Evolutionary conservation across 2,888 invertebrate species (phyloP), one percentile per base, ranked within the genome.

Genomic region (Lissonota sp.): DNA sequence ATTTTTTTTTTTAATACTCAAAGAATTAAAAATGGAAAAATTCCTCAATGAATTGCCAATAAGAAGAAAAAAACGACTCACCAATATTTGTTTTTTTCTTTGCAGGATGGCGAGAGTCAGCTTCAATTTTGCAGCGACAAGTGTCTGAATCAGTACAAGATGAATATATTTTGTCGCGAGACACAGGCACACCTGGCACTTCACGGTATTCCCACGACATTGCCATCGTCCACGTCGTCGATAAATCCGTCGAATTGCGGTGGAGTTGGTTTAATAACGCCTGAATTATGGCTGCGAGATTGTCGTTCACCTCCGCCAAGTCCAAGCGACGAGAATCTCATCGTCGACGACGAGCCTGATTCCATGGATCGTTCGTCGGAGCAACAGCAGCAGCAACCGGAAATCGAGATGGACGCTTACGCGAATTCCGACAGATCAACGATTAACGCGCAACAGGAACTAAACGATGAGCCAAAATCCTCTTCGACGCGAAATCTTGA

Each of bases 101-200:
- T 91, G 46, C 95, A 97, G 94, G 98, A 98, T 89, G 98, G 98
- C 58, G 97, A 97, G 84, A 96, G 97, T 26, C 98, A 98, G 89
- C 94, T 98, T 60, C 98, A 98, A 93, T 98, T 98, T 92, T 97
- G 95, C 92, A 97, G 97, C 62, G 97, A 98, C 92, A 98, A 98
- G 94, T 98, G 98, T 90, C 94, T 98, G 85, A 98, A 98, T 91
- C 98, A 98, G 93, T 98, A 98, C 94, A 98, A 98, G 94, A 98
- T 98, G 98, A 97, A 98, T 92, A 98, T 98, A 84, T 98, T 98
- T 93, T 98, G 98, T 93, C 95, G 97, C 67, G 98, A 98, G 93
- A 98, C 98, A 5, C 96, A 97, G 91, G 98, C 98, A 6, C 98
- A 98, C 91, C 94, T 98, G 78, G 97, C 98, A 91, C 95, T 98